Percentiles rank a stretch among this genome's conserved stretches.
phyloP scores from a whole-genome alignment of 2,113 vertebrate species.

The Carassius carassius region DNA sequence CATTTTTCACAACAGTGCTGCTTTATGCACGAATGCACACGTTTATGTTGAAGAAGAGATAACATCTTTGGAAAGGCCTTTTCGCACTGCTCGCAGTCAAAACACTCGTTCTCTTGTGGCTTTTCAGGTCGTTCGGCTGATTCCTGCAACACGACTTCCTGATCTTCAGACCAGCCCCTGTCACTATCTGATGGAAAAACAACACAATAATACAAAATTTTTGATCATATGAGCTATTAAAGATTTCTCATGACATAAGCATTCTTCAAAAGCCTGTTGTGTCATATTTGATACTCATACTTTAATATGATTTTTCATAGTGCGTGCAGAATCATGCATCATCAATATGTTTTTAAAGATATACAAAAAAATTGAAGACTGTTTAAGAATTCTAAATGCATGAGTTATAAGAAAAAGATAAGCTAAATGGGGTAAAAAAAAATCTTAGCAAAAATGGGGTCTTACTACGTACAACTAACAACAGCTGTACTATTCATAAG shows the following conservation, averaged over 20 bases:
- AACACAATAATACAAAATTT: not conserved
- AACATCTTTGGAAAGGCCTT: constrained; percentile 67
- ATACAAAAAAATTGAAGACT: not conserved
- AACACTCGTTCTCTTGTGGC: constrained; percentile 44
- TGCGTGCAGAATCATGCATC: too few species aligned
- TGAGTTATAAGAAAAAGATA: not conserved
- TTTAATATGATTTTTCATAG: too few species aligned
- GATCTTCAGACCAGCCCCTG: not conserved
- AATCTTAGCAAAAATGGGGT: too few species aligned
- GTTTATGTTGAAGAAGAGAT: constrained; percentile 51
- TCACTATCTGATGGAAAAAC: not conserved
- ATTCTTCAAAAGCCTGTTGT: too few species aligned
- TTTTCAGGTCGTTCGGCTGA: not conserved
- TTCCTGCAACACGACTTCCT: not conserved
- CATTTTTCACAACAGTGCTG: constrained; percentile 41
- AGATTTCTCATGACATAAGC: not conserved
- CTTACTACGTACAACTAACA: not conserved
- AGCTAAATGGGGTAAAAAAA: too few species aligned
- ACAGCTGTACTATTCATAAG: not conserved
- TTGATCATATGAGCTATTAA: not conserved
- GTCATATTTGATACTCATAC: too few species aligned
- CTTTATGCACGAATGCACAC: not conserved
- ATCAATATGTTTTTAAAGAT: too few species aligned
- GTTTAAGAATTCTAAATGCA: not conserved
- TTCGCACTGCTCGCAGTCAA: constrained; percentile 62